Conservation (phyloP, 2,888 invertebrate genomes). For the Tubulanus polymorphus region DNA sequence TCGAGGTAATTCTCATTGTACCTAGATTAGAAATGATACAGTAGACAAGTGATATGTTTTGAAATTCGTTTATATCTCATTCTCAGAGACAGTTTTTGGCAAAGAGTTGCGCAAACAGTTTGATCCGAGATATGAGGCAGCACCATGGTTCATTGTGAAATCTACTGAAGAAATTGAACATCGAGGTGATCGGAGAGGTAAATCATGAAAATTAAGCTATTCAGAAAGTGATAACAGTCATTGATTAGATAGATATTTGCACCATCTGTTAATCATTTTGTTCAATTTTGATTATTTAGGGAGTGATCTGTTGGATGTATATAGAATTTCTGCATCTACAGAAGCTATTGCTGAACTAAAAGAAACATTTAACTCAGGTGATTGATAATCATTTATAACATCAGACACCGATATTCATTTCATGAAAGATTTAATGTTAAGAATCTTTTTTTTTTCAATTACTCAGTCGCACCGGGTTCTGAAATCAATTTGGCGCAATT, state of each 20-base stretch:
- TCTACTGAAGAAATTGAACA: constrained; percentile 64
- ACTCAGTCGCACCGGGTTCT: too few relatives aligned
- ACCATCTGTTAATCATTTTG: background rate
- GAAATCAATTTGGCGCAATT: constrained; percentile 35
- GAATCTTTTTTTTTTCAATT: too few relatives aligned
- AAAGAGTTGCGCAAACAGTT: too few relatives aligned
- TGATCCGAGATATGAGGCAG: too few relatives aligned
- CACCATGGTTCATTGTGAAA: constrained; percentile 62
- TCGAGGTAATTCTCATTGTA: constrained; percentile 31
- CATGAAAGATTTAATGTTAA: too few relatives aligned
- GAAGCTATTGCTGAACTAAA: constrained; percentile 62
- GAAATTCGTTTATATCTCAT: too few relatives aligned
- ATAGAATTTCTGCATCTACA: constrained; percentile 62
- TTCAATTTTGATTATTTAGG: constrained; percentile 26
- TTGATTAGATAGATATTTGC: too few relatives aligned
- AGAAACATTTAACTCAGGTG: constrained; percentile 47
- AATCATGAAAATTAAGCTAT: too few relatives aligned
- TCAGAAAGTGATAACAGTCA: too few relatives aligned
- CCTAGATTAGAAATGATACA: too few relatives aligned
- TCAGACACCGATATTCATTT: background rate
- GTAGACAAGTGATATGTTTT: too few relatives aligned
- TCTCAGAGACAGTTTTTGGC: too few relatives aligned
- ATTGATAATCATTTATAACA: constrained; percentile 7
- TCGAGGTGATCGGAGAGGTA: constrained; percentile 51
- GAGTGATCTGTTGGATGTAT: constrained; percentile 65